Base-by-base conservation (phyloP, 2,797 vertebrate species). In the Alectoris magna region DNA sequence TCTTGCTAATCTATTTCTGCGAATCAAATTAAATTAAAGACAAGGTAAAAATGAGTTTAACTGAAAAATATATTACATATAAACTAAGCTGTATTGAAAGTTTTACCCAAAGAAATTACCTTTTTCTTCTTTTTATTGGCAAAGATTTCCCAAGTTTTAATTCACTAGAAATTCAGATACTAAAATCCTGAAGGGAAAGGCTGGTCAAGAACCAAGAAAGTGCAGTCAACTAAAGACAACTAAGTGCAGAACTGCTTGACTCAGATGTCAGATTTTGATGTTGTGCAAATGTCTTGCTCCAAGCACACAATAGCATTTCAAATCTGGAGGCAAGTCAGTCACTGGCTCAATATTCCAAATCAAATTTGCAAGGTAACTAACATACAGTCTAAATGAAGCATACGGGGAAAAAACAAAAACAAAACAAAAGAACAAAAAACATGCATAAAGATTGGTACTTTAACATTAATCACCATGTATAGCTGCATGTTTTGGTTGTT, bases 141-240 rank as follows among this genome's bases (percentile, higher is more conserved):
- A 67, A 2, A 56, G 51, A 49, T 78, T 90, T 90, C 22, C 83
- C 24, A 56, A 63, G 22, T 31, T 86, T 73, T 91, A 79, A 67
- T 43, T 48, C 7, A 27, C 27, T 51, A 63, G 6, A 3, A 7
- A 16, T 58, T 88, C 41, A 23, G 22, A 56, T 21, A 51, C 24
- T 27, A 1, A 83, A 81, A 7, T 81, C 22, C 62, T 60, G 63
- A 60, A 68, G 55, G 11, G 9, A 55, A 11, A 72, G 3, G 48
- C 13, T 66, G 88, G 6, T 36, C 17, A 93, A 36, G 80, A 87
- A 82, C 3, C 11, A 56, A 73, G 11, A 23, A 71, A 78, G 12
- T 11, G 4, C 9, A 76, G 89, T 44, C 43, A 78, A 43, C 7
- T 9, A 88, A 60, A 77, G 43, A 49, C 34, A 87, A 11, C 0